Evolutionary conservation across 2,797 vertebrate species (phyloP).

Genomic region (Melanotaenia trifasciata): DNA sequence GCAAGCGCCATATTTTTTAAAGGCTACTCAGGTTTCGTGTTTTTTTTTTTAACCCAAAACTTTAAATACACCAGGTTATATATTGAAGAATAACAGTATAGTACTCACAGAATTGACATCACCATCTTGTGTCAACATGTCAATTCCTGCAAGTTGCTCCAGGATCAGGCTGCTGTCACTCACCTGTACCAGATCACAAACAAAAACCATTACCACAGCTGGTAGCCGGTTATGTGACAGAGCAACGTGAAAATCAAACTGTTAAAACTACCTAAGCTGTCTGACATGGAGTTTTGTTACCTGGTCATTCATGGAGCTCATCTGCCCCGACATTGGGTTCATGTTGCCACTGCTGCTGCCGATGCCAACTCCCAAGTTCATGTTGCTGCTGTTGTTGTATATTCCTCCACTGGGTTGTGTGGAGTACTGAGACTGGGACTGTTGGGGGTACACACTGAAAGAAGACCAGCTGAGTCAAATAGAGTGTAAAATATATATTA

Average conservation of each 20-base stretch:
- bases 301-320: conserved; percentile 93
- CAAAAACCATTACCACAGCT: background rate
- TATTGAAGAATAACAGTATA: background rate
- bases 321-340: conserved; percentile 84
- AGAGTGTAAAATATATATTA: no score
- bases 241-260: background rate
- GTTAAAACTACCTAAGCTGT: background rate
- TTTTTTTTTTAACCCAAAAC: background rate
- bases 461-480: background rate
- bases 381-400: conserved; percentile 87
- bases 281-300: conserved; percentile 64
- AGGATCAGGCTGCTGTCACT: conserved; percentile 68
- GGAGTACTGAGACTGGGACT: conserved; percentile 83
- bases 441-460: conserved; percentile 93
- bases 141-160: conserved; percentile 72
- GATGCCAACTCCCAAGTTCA: conserved; percentile 91
- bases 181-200: conserved; percentile 43
- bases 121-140: conserved; percentile 70
- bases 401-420: conserved; percentile 90
- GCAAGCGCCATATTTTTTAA: no score
- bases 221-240: accelerated
- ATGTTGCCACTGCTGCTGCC: conserved; percentile 88
- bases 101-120: conserved; percentile 67
- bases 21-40: accelerated
- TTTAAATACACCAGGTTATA: background rate